Evolutionary conservation across 2,888 invertebrate genomes (phyloP).

Genomic region (Apocheima hispidaria): DNA sequence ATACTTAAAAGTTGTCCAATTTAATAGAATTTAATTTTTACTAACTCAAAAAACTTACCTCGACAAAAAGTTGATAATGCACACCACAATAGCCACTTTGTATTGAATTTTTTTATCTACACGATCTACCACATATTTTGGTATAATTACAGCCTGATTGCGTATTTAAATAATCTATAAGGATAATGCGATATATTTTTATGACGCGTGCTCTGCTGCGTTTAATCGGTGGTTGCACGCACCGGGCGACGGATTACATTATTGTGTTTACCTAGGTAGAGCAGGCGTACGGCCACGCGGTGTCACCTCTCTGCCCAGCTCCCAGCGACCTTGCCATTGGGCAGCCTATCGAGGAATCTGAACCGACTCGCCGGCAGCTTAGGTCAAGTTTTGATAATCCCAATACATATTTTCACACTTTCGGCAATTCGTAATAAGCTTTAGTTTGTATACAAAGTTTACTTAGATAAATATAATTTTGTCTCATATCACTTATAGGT

Average conservation of each 20-base stretch:
- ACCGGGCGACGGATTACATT: conserved; percentile 20
- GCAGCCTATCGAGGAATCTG: conserved; percentile 13
- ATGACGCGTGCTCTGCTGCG: conserved; percentile 19
- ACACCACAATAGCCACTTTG: conserved; percentile 9
- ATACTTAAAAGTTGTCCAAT: neutral
- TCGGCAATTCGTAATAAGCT: neutral
- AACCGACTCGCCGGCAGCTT: conserved; percentile 9
- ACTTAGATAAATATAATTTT: no score
- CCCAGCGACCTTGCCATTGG: conserved; percentile 26
- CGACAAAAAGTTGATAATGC: conserved; percentile 1
- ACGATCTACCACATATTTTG: neutral
- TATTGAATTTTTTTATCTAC: neutral
- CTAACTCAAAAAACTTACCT: conserved; percentile 16
- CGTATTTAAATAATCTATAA: conserved; percentile 10
- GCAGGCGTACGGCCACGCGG: neutral
- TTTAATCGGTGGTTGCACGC: conserved; percentile 29
- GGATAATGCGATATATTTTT: conserved; percentile 19
- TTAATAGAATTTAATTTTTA: neutral
- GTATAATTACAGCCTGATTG: neutral
- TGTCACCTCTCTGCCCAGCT: conserved; percentile 10
- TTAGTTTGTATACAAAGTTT: no score
- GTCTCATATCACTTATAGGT: no score
- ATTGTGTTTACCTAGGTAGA: conserved; percentile 21
- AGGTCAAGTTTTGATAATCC: conserved; percentile 23
- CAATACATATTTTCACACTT: conserved; percentile 13